These are phyloP conservation scores for Caenorhabditis elegans DNA, from an alignment of 1,140 invertebrate genomes.

Conservation along the genomic window WBcel235 BX284606.5:8090001-8090500, in stretches of 20 bases:
- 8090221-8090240: neutral
- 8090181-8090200: no score
- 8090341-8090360: neutral
- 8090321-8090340: neutral
- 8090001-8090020: neutral
- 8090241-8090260: neutral
- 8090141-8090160: no score
- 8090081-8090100: no score
- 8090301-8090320: neutral
- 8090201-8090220: neutral
- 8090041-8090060: constrained; percentile 13
- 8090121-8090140: neutral
- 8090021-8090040: neutral
- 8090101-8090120: neutral
- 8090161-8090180: no score
- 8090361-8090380: neutral
- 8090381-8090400: neutral
- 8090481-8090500: neutral
- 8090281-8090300: neutral
- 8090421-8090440: neutral
- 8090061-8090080: neutral
- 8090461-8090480: neutral
- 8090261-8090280: neutral
- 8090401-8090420: neutral
- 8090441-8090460: neutral